Conservation (phyloP, 2,113 vertebrate species). For the Centropus unirufus region DNA sequence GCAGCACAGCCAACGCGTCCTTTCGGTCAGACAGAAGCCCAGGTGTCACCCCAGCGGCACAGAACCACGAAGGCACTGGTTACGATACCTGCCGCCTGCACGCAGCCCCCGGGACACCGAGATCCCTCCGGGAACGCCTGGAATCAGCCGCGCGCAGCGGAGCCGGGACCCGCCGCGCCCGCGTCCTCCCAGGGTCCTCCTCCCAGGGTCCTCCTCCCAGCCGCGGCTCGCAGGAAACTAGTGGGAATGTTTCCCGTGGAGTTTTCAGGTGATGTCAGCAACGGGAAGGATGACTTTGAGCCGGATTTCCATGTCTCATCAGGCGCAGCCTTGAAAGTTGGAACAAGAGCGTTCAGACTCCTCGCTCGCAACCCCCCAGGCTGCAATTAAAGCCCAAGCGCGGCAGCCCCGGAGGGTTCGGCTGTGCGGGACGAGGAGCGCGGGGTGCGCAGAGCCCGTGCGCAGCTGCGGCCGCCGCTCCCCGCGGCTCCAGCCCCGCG, state of each 20-base stretch:
- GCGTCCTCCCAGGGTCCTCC: too few relatives aligned
- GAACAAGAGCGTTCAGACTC: neutral
- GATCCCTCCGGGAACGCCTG: too few relatives aligned
- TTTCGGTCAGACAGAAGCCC: neutral
- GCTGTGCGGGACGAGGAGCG: too few relatives aligned
- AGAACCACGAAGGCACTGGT: fast-evolving
- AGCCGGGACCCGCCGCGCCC: too few relatives aligned
- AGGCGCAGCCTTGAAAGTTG: slow-evolving; percentile 26
- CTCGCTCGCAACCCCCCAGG: neutral
- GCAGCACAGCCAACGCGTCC: neutral
- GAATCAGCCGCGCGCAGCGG: too few relatives aligned
- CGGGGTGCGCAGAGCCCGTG: too few relatives aligned
- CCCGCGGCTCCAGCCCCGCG: too few relatives aligned
- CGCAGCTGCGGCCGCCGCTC: too few relatives aligned
- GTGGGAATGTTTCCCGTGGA: neutral
- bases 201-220: too few relatives aligned
- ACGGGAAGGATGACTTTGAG: slow-evolving; percentile 34
- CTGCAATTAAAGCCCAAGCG: neutral
- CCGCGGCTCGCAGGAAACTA: neutral
- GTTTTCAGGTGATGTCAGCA: slow-evolving; percentile 65
- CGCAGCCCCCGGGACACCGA: neutral
- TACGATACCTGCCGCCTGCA: neutral
- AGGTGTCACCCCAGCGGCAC: neutral
- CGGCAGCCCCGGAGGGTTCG: neutral
- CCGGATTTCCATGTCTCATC: slow-evolving; percentile 52